These are phyloP conservation scores for Callinectes sapidus DNA, from an alignment of 2,888 invertebrate genomes.

Conservation along the genomic window DNA sequence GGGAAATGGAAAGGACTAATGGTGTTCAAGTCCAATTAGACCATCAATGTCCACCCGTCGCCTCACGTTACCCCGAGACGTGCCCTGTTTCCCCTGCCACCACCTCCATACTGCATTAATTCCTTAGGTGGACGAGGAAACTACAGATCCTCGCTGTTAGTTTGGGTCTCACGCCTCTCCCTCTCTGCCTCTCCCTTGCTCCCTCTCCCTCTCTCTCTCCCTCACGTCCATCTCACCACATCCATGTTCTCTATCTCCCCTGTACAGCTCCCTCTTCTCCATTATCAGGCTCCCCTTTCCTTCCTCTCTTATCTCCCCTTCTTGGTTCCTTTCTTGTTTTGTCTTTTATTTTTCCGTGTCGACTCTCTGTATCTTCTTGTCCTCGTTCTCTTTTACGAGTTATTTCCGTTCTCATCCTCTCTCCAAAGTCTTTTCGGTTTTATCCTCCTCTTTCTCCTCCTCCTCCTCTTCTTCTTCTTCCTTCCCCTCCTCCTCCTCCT, in stretches of 20 bases:
- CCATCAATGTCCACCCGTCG: background rate
- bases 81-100: background rate
- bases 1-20: background rate
- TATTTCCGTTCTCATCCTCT: background rate
- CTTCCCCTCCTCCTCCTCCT: background rate
- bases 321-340: background rate
- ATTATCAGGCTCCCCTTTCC: background rate
- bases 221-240: background rate
- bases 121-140: background rate
- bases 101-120: background rate
- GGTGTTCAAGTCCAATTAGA: constrained; percentile 10
- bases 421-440: background rate
- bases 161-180: background rate
- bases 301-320: background rate
- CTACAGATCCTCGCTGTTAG: constrained; percentile 7
- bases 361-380: background rate
- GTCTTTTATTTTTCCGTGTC: background rate
- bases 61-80: background rate
- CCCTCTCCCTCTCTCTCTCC: background rate
- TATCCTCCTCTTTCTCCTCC: background rate
- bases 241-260: background rate
- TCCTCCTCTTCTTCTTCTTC: background rate
- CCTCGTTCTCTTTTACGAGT: background rate
- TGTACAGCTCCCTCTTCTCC: background rate
- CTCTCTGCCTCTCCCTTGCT: background rate